Evolutionary conservation across 2,113 vertebrate genomes (phyloP).

Genomic region (Pteronura brasiliensis): DNA sequence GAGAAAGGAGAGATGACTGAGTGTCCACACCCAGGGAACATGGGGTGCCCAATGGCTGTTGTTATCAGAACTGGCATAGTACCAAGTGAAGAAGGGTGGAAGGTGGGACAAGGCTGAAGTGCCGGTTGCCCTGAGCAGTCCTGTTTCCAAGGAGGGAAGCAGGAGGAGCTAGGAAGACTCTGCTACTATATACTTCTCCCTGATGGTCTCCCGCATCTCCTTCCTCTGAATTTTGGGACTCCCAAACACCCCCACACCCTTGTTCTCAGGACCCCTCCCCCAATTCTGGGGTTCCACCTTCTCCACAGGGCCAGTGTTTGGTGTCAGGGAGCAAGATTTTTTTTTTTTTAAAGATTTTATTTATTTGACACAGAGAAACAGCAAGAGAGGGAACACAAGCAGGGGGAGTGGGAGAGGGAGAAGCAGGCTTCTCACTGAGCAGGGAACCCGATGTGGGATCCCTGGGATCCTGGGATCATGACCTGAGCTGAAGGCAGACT

Average conservation of each 20-base stretch:
- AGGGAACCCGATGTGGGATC: too few relatives aligned
- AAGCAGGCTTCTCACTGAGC: too few relatives aligned
- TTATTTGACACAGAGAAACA: too few relatives aligned
- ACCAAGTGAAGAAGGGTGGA: neutral
- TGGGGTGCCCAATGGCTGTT: neutral
- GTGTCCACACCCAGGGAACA: neutral
- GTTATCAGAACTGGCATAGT: constrained; percentile 8
- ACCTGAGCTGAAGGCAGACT: too few relatives aligned
- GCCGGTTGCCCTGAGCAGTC: neutral
- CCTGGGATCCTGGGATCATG: too few relatives aligned
- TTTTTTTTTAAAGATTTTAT: neutral
- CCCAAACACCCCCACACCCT: neutral
- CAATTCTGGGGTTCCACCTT: neutral
- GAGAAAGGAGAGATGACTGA: neutral
- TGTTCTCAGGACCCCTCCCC: neutral
- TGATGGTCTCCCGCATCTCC: neutral
- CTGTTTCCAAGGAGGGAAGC: neutral
- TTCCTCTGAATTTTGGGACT: neutral
- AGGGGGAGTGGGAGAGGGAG: too few relatives aligned
- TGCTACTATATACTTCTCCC: neutral
- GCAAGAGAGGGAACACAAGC: too few relatives aligned
- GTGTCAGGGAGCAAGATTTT: neutral
- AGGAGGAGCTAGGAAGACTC: neutral
- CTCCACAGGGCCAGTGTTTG: neutral
- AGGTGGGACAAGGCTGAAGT: neutral